Percentiles rank a stretch among this genome's conserved stretches.
Conservation (phyloP, 92 coral and sea anemone species). For the Desmophyllum pertusum region DNA sequence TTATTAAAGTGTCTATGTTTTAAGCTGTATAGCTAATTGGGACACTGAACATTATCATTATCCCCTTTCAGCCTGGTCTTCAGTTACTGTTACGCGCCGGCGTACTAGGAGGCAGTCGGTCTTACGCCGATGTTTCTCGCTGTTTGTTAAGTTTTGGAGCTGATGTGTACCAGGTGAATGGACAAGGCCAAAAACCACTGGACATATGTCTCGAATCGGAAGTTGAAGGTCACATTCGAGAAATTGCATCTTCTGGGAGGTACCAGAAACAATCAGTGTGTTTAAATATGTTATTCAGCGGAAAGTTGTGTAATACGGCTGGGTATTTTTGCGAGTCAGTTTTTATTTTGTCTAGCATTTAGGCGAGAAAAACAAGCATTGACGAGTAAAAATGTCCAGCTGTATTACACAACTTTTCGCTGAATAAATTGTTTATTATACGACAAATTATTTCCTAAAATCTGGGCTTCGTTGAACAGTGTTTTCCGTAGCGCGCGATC, state of each 20-base stretch:
- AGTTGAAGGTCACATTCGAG: slow-evolving; percentile 44
- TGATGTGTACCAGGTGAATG: slow-evolving; percentile 45
- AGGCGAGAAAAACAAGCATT: no score
- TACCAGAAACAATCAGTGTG: background rate
- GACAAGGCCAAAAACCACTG: slow-evolving; percentile 58
- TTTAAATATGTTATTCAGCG: background rate
- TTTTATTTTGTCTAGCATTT: no score
- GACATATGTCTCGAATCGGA: slow-evolving; percentile 52
- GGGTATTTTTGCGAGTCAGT: no score
- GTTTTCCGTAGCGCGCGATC: no score
- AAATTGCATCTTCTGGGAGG: slow-evolving; percentile 33
- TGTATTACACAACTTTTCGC: no score
- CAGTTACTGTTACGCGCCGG: slow-evolving; percentile 7
- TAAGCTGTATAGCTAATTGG: no score
- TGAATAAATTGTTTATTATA: no score
- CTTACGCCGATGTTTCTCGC: slow-evolving; percentile 54
- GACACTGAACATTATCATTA: background rate
- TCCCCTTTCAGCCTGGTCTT: slow-evolving; percentile 3
- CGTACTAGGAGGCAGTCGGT: slow-evolving; percentile 3
- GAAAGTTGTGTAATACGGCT: no score
- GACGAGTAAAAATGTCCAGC: no score
- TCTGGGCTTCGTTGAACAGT: no score
- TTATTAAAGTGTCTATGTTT: no score
- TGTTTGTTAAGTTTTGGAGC: slow-evolving; percentile 62
- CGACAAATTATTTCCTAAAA: no score